phyloP scores from a whole-genome alignment of 2,797 vertebrate species.

The Sebastiscus albofasciatus region DNA sequence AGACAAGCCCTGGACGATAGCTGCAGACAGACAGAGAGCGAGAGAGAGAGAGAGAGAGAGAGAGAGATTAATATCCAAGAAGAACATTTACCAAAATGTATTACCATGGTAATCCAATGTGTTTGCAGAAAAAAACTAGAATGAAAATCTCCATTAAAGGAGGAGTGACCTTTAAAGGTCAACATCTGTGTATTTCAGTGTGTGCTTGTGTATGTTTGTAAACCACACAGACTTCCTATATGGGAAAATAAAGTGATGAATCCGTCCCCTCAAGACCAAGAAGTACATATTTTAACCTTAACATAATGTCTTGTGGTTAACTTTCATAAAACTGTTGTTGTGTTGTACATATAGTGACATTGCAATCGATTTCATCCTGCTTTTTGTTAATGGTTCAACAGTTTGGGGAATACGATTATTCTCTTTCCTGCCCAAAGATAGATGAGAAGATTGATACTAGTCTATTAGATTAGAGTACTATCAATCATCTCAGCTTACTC shows the following conservation, averaged over 20 bases:
- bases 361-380: not conserved
- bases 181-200: not conserved
- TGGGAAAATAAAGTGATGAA: not conserved
- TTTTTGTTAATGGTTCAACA: not conserved
- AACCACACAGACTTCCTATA: not conserved
- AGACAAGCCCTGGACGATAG: conserved; percentile 92
- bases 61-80: not conserved
- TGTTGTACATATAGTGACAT: not conserved
- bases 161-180: not conserved
- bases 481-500: not conserved
- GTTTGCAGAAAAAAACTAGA: not conserved
- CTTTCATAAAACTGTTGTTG: not conserved
- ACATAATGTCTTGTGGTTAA: not conserved
- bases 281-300: not conserved
- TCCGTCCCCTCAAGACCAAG: not conserved
- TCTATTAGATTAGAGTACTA: not conserved
- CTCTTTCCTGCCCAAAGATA: not conserved
- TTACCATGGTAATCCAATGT: not conserved
- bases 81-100: not conserved
- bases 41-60: not conserved
- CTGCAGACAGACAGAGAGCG: conserved; percentile 72
- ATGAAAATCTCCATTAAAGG: not conserved
- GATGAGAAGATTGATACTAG: not conserved
- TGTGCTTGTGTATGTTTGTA: not conserved
- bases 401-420: not conserved